Evolutionary conservation across 2,113 vertebrate genomes (phyloP).

Genomic region (Ammospiza caudacuta): DNA sequence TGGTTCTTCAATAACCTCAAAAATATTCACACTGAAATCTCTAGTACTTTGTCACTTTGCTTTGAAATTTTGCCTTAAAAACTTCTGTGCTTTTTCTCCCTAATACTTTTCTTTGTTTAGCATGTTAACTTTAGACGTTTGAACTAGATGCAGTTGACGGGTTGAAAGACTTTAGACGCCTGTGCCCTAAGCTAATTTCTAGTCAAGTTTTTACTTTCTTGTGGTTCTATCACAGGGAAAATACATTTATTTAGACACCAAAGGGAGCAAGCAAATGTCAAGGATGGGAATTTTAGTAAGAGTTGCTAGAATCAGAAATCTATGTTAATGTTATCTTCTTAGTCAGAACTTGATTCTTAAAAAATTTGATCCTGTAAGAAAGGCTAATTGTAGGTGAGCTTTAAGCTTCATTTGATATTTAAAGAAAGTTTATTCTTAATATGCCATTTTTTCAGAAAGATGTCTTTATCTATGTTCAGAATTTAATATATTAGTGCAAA

Average conservation of each 20-base stretch:
- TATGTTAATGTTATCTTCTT: not conserved
- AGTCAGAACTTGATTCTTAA: not conserved
- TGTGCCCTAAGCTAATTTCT: conserved; percentile 54
- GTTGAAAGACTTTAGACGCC: conserved; percentile 43
- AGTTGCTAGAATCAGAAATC: not conserved
- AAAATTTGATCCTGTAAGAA: not conserved
- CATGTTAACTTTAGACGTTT: conserved; percentile 24
- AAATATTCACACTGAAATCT: not conserved
- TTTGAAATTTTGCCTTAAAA: conserved; percentile 34
- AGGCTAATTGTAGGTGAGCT: not conserved
- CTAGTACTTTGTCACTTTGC: not conserved
- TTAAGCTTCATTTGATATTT: not conserved
- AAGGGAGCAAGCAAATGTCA: conserved; percentile 22
- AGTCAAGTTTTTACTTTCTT: conserved; percentile 23
- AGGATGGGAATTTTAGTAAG: not conserved
- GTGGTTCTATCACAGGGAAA: conserved; percentile 7
- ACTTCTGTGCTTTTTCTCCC: not conserved
- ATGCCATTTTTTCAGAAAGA: not conserved
- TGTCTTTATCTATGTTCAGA: not conserved
- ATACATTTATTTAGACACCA: conserved; percentile 34
- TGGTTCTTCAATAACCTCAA: not conserved
- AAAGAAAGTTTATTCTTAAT: not conserved
- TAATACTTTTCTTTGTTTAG: conserved; percentile 46
- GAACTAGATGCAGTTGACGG: not conserved
- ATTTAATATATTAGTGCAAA: not conserved